Percentiles rank a stretch among this genome's conserved stretches.
These are phyloP conservation scores for Gnathonemus echidnorhynchus DNA, from an alignment of 2,113 vertebrate genomes.

Conservation along the genomic window DNA sequence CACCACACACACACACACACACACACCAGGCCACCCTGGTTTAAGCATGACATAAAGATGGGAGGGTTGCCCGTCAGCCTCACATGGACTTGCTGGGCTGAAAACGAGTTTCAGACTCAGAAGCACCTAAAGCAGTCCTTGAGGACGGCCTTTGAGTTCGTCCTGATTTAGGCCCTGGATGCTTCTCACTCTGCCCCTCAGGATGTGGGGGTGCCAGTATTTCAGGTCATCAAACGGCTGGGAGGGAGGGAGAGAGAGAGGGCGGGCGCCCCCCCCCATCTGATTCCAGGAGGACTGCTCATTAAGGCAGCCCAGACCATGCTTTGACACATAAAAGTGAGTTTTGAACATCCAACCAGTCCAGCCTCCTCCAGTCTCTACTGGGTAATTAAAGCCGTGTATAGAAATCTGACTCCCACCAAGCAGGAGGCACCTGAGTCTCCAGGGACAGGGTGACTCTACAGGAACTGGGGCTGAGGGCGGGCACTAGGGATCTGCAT, in stretches of 20 bases:
- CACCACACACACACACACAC: background rate
- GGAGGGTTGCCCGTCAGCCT: background rate
- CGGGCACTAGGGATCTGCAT: background rate
- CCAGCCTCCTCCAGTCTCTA: background rate
- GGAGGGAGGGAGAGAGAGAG: background rate
- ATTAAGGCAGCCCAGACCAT: background rate
- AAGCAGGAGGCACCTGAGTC: background rate
- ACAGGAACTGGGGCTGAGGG: background rate
- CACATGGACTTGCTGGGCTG: background rate
- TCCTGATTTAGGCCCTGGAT: background rate
- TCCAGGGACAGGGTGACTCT: background rate
- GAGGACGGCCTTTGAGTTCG: background rate
- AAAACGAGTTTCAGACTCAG: background rate
- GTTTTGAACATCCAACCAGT: background rate
- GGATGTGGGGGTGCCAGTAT: background rate
- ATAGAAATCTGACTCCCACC: background rate
- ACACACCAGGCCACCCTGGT: background rate
- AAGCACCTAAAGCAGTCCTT: background rate
- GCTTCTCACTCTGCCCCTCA: background rate
- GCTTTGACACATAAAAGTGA: background rate
- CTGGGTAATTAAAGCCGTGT: conserved; percentile 19
- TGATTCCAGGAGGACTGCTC: conserved; percentile 1
- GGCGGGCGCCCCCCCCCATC: background rate
- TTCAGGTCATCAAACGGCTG: background rate
- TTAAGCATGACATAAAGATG: background rate